Conservation (phyloP, 2,113 vertebrate genomes). For the Callithrix jacchus region DNA sequence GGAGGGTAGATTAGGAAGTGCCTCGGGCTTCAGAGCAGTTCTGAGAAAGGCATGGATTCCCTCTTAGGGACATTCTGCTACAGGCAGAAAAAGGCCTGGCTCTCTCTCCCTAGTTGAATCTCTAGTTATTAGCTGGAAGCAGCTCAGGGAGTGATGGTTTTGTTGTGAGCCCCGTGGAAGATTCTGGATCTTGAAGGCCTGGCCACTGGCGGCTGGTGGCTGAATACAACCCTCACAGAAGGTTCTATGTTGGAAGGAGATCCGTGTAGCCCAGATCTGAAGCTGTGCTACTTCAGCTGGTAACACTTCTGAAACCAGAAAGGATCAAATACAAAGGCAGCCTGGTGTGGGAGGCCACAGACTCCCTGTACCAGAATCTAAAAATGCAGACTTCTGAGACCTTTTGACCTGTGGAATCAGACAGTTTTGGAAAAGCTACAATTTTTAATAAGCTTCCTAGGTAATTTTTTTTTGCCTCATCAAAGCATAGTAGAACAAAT, state of each 20-base stretch:
- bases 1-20: rapidly evolving
- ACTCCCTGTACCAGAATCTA: neutral
- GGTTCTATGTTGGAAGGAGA: neutral
- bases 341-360: rapidly evolving
- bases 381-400: no score
- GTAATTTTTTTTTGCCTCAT: neutral
- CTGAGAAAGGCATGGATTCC: neutral
- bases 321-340: rapidly evolving
- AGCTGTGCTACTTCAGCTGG: neutral
- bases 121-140: neutral
- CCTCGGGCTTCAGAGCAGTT: neutral
- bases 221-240: neutral
- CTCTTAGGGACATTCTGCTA: neutral
- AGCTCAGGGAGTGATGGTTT: neutral
- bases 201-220: neutral
- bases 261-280: neutral
- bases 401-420: no score
- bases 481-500: neutral
- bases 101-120: rapidly evolving
- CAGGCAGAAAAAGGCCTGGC: neutral
- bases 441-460: neutral
- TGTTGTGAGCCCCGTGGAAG: neutral
- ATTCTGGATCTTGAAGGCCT: neutral
- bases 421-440: neutral
- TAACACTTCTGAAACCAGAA: neutral